Conservation (phyloP, 2,888 invertebrate species). For the Acanthosepion esculentum region DNA sequence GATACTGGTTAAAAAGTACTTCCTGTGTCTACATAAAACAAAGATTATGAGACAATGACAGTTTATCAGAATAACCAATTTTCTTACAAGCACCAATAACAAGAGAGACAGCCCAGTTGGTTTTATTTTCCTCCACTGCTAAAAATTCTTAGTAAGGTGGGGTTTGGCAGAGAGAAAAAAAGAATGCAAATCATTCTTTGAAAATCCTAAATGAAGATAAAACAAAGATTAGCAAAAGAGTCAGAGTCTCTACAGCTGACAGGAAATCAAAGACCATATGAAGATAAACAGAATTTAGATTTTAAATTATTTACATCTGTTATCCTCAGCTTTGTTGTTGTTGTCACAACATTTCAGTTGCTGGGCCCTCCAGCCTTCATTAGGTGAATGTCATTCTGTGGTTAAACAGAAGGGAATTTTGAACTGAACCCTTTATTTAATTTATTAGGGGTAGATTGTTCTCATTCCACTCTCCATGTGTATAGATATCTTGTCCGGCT, state of each 20-base stretch:
- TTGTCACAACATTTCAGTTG: too few relatives aligned
- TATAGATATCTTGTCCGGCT: too few relatives aligned
- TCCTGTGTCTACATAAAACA: neutral
- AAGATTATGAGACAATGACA: neutral
- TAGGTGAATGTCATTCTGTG: too few relatives aligned
- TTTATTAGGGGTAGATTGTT: too few relatives aligned
- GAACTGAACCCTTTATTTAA: too few relatives aligned
- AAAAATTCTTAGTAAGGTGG: neutral
- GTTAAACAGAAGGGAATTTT: too few relatives aligned
- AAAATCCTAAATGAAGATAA: neutral
- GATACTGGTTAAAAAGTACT: neutral
- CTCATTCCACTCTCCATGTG: too few relatives aligned
- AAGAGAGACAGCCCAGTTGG: neutral
- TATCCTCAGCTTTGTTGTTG: too few relatives aligned
- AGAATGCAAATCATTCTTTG: neutral
- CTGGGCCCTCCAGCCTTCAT: too few relatives aligned
- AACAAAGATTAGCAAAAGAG: neutral
- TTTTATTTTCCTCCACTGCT: neutral
- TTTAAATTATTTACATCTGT: too few relatives aligned
- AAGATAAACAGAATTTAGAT: too few relatives aligned
- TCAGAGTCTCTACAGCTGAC: neutral
- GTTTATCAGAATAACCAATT: neutral
- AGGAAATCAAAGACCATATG: neutral
- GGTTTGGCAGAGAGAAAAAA: neutral
- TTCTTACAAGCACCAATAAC: neutral